A percentile compares a stretch with the other conserved stretches of the same genome.
These are phyloP conservation scores for Brachyhypopomus gauderio DNA, from an alignment of 2,113 vertebrate species.

Conservation along the genomic window DNA sequence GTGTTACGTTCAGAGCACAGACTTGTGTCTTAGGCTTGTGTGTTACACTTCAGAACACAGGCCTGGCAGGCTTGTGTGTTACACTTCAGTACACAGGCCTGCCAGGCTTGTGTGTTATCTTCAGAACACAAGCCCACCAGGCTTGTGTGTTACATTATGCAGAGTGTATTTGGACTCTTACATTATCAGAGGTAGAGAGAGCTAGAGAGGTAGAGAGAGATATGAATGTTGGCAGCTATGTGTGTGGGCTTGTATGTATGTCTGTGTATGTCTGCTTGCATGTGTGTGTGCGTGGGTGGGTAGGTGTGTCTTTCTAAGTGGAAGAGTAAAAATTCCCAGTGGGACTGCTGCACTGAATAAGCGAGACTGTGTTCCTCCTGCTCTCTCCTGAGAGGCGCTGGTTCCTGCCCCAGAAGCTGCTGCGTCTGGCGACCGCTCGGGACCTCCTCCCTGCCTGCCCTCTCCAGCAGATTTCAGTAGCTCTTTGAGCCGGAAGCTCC, in stretches of 20 bases:
- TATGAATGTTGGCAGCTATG: no score
- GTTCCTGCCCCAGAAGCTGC: conserved; percentile 27
- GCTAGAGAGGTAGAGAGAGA: no score
- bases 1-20: no score
- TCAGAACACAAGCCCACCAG: no score
- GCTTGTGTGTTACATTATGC: conserved; percentile 27
- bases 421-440: background rate
- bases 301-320: conserved; percentile 40
- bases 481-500: background rate
- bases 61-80: no score
- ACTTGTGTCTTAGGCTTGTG: no score
- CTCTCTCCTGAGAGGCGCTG: conserved; percentile 38
- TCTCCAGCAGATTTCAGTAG: background rate
- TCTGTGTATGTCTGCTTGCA: conserved; percentile 3
- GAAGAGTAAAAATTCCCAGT: conserved; percentile 11
- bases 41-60: no score
- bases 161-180: conserved; percentile 32
- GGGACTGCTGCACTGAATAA: conserved; percentile 36
- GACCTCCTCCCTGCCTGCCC: conserved; percentile 16
- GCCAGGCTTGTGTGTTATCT: no score
- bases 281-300: conserved; percentile 23
- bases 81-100: no score
- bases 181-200: no score
- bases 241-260: background rate
- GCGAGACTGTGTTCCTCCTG: conserved; percentile 17